Percentiles rank a stretch among this genome's conserved stretches.
phyloP scores from a whole-genome alignment of 1,140 invertebrate genomes.

The Cotesia chilonis region DNA sequence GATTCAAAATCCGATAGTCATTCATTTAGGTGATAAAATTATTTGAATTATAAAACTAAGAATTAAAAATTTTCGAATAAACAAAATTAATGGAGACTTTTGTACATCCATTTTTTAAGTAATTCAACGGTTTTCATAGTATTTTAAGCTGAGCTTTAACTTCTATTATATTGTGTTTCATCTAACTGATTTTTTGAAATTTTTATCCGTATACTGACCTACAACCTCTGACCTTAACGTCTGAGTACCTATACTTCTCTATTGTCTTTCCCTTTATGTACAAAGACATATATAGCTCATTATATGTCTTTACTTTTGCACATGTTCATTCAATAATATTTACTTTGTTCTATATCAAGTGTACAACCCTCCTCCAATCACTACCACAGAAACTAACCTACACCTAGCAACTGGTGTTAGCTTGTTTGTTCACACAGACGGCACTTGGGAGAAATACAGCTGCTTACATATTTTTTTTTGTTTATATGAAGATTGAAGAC shows the following conservation, averaged over 20 bases:
- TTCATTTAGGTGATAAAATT: no score
- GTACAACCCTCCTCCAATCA: conserved; percentile 26
- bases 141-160: background rate
- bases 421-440: conserved; percentile 63
- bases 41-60: no score
- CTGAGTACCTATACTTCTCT: background rate
- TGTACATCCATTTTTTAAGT: conserved; percentile 8
- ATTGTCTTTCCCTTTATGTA: background rate
- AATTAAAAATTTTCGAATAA: no score
- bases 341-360: background rate
- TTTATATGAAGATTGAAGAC: no score
- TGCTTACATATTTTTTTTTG: conserved; percentile 30
- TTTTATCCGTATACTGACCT: no score
- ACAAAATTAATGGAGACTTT: background rate
- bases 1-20: no score
- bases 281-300: background rate
- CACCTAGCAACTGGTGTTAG: conserved; percentile 63
- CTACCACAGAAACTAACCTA: conserved; percentile 49
- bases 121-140: background rate
- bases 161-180: no score
- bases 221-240: conserved; percentile 11
- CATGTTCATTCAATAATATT: background rate
- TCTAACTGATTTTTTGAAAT: no score
- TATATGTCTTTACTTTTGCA: conserved; percentile 9
- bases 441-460: conserved; percentile 62